Evolutionary conservation across 2,797 vertebrate genomes (phyloP).

Genomic region (Selene dorsalis): DNA sequence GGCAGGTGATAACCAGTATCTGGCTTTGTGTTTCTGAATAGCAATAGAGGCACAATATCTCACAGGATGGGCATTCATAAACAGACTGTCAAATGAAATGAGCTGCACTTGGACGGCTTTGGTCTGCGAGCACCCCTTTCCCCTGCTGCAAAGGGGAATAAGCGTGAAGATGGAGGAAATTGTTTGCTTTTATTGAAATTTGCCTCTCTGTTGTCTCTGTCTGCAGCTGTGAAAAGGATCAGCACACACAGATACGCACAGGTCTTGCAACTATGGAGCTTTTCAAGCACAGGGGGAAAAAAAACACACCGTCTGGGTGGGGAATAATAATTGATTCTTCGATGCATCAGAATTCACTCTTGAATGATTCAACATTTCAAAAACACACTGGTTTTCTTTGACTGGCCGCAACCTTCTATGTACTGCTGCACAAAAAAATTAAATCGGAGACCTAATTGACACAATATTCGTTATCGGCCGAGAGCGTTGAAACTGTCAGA

Average conservation of each 20-base stretch:
- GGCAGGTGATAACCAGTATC: slow-evolving; percentile 17
- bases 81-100: slow-evolving; percentile 46
- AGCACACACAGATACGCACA: slow-evolving; percentile 9
- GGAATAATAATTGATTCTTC: slow-evolving; percentile 17
- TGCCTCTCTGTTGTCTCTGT: slow-evolving; percentile 32
- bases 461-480: background rate
- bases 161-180: slow-evolving; percentile 38
- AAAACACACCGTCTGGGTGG: background rate
- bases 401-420: background rate
- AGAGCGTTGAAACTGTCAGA: slow-evolving; percentile 2
- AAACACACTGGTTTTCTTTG: background rate
- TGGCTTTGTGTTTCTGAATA: slow-evolving; percentile 35
- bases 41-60: slow-evolving; percentile 26
- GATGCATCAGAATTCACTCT: slow-evolving; percentile 21
- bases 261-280: background rate
- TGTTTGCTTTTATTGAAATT: slow-evolving; percentile 52
- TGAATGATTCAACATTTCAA: slow-evolving; percentile 40
- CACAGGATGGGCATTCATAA: slow-evolving; percentile 36
- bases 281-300: background rate
- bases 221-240: slow-evolving; percentile 26
- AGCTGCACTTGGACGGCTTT: slow-evolving; percentile 24
- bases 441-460: background rate
- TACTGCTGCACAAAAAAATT: background rate
- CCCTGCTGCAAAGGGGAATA: slow-evolving; percentile 27
- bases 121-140: slow-evolving; percentile 15